These are phyloP conservation scores for Leucoraja ocellata DNA, from an alignment of 2,797 vertebrate species.

Conservation along the genomic window DNA sequence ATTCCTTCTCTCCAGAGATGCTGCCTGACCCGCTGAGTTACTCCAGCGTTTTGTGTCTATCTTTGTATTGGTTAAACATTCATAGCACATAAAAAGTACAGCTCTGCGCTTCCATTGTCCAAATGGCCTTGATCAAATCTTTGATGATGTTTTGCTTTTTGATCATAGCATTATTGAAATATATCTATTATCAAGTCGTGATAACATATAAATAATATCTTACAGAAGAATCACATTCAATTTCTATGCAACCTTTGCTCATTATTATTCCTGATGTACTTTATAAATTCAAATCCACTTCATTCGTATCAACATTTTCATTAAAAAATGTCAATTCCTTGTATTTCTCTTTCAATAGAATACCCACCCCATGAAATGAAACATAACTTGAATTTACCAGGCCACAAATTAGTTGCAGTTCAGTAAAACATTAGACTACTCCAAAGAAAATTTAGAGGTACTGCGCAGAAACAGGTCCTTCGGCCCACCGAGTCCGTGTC, in stretches of 20 bases:
- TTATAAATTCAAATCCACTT: not conserved
- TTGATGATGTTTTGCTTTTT: not conserved
- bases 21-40: no score
- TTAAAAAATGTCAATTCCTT: not conserved
- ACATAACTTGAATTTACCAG: not conserved
- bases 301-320: not conserved
- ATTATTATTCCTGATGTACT: not conserved
- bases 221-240: not conserved
- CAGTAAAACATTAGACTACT: not conserved
- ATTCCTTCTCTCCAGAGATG: no score
- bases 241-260: not conserved
- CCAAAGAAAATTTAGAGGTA: no score
- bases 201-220: not conserved
- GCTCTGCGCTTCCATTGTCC: not conserved
- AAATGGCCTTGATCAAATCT: not conserved
- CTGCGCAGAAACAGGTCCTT: no score
- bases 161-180: not conserved
- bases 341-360: not conserved
- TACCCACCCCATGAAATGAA: not conserved
- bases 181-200: not conserved
- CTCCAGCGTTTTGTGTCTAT: no score
- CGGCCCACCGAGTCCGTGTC: no score
- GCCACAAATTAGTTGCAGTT: not conserved
- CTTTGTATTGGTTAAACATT: not conserved
- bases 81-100: conserved; percentile 23